A percentile compares a stretch with the other conserved stretches of the same genome.
Evolutionary conservation across 2,797 vertebrate species (phyloP).

Genomic region (Danio tinwini): DNA sequence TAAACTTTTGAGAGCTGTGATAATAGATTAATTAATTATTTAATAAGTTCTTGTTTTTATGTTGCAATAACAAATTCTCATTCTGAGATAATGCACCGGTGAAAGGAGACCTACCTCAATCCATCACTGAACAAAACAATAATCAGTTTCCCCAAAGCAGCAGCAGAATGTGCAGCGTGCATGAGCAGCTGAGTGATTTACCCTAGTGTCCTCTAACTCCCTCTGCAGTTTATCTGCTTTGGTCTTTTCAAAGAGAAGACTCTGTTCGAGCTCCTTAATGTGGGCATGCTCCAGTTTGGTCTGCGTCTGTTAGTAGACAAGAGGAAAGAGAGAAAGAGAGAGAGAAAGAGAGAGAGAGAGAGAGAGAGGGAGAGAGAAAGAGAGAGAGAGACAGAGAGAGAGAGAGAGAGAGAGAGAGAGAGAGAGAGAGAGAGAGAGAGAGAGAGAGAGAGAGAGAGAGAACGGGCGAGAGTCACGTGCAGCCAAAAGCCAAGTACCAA

Average conservation of each 20-base stretch:
- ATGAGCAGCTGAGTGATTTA: conserved; percentile 79
- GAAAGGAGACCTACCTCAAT: conserved; percentile 48
- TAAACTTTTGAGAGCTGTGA: no score
- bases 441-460: conserved; percentile 77
- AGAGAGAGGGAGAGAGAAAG: no score
- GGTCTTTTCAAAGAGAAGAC: conserved; percentile 96
- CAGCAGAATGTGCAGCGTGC: conserved; percentile 20
- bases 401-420: no score
- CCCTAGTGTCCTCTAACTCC: conserved; percentile 96
- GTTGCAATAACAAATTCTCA: neutral
- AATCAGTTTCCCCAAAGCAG: conserved; percentile 9
- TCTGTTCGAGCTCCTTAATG: conserved; percentile 95
- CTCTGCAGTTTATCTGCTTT: conserved; percentile 99
- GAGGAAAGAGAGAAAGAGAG: conserved; percentile 65
- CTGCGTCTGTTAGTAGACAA: conserved; percentile 96
- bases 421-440: no score
- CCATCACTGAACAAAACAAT: conserved; percentile 41
- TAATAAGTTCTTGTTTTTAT: neutral
- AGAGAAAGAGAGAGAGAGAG: no score
- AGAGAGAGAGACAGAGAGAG: no score
- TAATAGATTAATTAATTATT: no score
- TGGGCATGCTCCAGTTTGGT: conserved; percentile 95
- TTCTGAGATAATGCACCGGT: conserved; percentile 3
- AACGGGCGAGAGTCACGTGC: conserved; percentile 91
- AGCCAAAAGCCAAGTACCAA: conserved; percentile 79